A percentile compares a stretch with the other conserved stretches of the same genome.
These are phyloP conservation scores for Aradophagus sp. DNA, from an alignment of 1,140 invertebrate genomes.

Conservation along the genomic window DNA sequence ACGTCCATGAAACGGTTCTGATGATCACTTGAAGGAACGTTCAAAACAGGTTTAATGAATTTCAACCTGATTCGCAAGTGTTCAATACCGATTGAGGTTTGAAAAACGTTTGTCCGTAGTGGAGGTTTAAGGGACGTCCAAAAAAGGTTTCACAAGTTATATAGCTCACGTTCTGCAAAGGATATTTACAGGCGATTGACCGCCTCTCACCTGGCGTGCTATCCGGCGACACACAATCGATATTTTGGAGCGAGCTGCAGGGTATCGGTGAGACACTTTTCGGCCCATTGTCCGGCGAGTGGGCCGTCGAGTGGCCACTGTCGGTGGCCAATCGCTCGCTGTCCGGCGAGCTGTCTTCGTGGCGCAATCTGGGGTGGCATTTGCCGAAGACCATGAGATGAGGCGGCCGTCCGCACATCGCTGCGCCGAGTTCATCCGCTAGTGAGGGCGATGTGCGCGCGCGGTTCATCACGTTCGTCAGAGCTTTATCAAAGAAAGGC, in stretches of 20 bases:
- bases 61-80: too few species aligned
- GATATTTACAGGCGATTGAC: too few species aligned
- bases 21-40: too few species aligned
- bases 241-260: slow-evolving; percentile 68
- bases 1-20: too few species aligned
- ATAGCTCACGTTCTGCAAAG: too few species aligned
- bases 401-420: slow-evolving; percentile 62
- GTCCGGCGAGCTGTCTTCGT: slow-evolving; percentile 88
- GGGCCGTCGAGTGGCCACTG: slow-evolving; percentile 91
- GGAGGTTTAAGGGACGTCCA: too few species aligned
- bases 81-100: too few species aligned
- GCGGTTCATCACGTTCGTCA: slow-evolving; percentile 56
- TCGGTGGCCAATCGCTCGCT: slow-evolving; percentile 89
- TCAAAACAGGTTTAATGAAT: background rate
- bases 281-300: slow-evolving; percentile 87
- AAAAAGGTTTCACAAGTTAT: too few species aligned
- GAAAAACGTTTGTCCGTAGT: too few species aligned
- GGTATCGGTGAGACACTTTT: slow-evolving; percentile 86
- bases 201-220: slow-evolving; percentile 66
- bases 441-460: slow-evolving; percentile 76
- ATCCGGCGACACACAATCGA: slow-evolving; percentile 68
- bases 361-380: slow-evolving; percentile 78
- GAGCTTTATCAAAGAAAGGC: slow-evolving; percentile 39
- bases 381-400: slow-evolving; percentile 83
- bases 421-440: slow-evolving; percentile 80